phyloP scores from a whole-genome alignment of 2,113 vertebrate species.

The Heptranchias perlo region DNA sequence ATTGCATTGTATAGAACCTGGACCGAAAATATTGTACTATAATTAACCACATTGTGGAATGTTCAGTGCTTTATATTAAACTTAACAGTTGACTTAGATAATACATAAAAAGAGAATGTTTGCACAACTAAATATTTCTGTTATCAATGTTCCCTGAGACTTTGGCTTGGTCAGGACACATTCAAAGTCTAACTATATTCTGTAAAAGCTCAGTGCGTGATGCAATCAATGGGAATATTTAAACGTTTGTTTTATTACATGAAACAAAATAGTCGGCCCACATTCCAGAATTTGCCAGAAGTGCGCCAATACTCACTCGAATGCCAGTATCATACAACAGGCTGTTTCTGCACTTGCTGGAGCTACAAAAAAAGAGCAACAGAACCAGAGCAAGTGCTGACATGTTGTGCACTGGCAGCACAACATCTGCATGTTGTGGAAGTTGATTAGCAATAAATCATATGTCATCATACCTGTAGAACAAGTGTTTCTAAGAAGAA shows the following conservation, averaged over 20 bases:
- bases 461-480: not conserved
- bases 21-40: not conserved
- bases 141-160: not conserved
- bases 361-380: not conserved
- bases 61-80: not conserved
- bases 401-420: not conserved
- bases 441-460: not conserved
- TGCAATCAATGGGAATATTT: not conserved
- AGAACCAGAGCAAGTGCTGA: not conserved
- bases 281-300: not conserved
- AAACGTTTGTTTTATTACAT: not conserved
- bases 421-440: not conserved
- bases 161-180: not conserved
- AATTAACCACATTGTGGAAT: not conserved
- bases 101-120: not conserved
- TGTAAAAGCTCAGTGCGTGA: not conserved
- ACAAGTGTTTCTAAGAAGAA: slow-evolving; percentile 16
- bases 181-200: not conserved
- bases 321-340: not conserved
- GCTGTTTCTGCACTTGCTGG: not conserved
- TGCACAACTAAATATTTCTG: not conserved
- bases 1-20: not conserved
- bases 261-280: not conserved
- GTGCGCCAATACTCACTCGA: not conserved
- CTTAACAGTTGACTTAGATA: not conserved